Base-by-base conservation (phyloP, 2,113 vertebrate species). In the Oophaga pumilio region DNA sequence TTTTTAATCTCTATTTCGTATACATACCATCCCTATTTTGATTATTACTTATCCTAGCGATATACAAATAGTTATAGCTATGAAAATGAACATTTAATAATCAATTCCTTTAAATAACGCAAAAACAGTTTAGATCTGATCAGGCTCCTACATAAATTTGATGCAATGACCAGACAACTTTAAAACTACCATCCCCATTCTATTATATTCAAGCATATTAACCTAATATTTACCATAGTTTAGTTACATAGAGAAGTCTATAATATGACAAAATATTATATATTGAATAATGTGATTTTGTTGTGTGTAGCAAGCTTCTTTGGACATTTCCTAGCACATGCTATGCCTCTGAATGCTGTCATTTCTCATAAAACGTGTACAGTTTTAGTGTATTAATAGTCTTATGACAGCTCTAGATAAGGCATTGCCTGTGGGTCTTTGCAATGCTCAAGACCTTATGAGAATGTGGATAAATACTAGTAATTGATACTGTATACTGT, bases 331-430 rank as follows among this genome's bases (percentile, higher is more conserved):
- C 2, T 28, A 43, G 17, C n/a, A 59, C 8, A 28, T 28, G 59
- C 2, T 26, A 8, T 33, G 15, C 10, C 9, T 79, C 24, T 11
- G 15, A 57, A 17, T 57, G 18, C 11, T 80, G 76, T 43, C 18
- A 43, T 3, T 22, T 26, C 78, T 80, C 17, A 28, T 43, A 43
- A 80, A 24, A 74, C 22, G 49, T 83, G 62, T 14, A 68, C 50
- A 68, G 80, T 52, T 69, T 83, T 53, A 53, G 43, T 49, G 53
- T 24, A 50, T 82, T 68, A 50, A 82, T 68, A 83, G 28, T 53
- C n/a, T 83, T 83, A 68, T 83, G 81, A 83, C 33, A 68, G 60
- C 43, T 50, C 66, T 69, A 83, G 62, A 68, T 59, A 77, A 64
- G 15, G 49, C 2, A 52, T 83, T 24, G 81, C 43, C 62, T 68